Conservation (phyloP, 2,113 vertebrate genomes). For the Dicentrarchus labrax region DNA sequence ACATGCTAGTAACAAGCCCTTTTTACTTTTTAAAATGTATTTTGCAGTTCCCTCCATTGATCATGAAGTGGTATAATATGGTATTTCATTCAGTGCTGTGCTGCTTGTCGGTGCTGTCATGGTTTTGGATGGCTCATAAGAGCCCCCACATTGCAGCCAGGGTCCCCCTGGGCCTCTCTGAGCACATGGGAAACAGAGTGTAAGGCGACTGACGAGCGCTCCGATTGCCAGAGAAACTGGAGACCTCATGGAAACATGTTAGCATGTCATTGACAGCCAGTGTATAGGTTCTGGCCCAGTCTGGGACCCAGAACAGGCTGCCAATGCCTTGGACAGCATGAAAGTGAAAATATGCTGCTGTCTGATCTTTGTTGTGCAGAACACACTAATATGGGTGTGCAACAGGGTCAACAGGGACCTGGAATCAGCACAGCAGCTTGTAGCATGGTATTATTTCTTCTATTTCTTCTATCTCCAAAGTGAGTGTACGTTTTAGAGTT, state of each 20-base stretch:
- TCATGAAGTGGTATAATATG: slow-evolving; percentile 16
- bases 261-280: slow-evolving; percentile 12
- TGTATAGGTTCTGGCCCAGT: slow-evolving; percentile 32
- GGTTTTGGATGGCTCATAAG: slow-evolving; percentile 34
- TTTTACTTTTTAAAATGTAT: background rate
- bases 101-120: slow-evolving; percentile 11
- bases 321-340: slow-evolving; percentile 35
- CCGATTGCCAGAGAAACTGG: slow-evolving; percentile 53
- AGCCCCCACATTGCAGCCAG: slow-evolving; percentile 34
- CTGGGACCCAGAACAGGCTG: slow-evolving; percentile 24
- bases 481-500: background rate
- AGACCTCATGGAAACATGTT: slow-evolving; percentile 53
- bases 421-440: background rate
- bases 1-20: too few relatives aligned
- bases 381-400: background rate
- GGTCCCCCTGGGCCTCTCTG: slow-evolving; percentile 56
- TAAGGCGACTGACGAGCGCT: slow-evolving; percentile 21
- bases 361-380: slow-evolving; percentile 32
- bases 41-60: background rate
- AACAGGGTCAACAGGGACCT: background rate
- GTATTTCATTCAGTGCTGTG: slow-evolving; percentile 15
- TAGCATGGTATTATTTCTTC: background rate
- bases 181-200: slow-evolving; percentile 63
- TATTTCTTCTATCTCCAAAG: background rate
- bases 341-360: slow-evolving; percentile 22